Evolutionary conservation across 2,113 vertebrate genomes (phyloP).

Genomic region (Myodes glareolus): DNA sequence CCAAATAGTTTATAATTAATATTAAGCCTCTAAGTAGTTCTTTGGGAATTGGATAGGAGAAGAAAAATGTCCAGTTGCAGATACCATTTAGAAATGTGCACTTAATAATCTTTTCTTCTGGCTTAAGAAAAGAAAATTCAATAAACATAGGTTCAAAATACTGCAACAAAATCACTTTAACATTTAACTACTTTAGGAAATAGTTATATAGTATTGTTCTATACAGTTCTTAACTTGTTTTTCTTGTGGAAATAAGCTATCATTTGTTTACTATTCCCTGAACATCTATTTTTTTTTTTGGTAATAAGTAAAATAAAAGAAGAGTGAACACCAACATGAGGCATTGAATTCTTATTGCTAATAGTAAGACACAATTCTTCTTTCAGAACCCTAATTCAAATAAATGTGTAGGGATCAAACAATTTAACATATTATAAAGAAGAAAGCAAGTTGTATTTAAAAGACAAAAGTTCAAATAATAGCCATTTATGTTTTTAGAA

Average conservation of each 20-base stretch:
- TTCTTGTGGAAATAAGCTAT: background rate
- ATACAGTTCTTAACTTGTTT: background rate
- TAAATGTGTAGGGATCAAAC: background rate
- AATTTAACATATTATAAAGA: background rate
- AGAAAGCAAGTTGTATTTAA: background rate
- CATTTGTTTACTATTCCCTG: background rate
- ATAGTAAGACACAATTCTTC: background rate
- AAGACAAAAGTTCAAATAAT: background rate
- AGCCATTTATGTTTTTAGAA: background rate
- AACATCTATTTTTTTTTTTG: background rate
- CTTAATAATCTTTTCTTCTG: background rate
- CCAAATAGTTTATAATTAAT: too few relatives aligned
- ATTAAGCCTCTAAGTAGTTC: too few relatives aligned
- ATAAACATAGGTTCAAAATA: background rate
- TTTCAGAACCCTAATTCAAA: background rate
- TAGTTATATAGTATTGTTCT: fast-evolving
- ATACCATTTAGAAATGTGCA: background rate
- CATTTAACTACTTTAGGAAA: background rate
- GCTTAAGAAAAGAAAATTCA: background rate
- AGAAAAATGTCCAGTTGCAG: too few relatives aligned
- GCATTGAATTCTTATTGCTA: background rate
- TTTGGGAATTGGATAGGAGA: too few relatives aligned
- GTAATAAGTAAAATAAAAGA: background rate
- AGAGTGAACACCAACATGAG: background rate
- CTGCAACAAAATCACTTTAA: background rate